phyloP scores from a whole-genome alignment of 1,140 invertebrate species.

The Aphelenchoides fujianensis region DNA sequence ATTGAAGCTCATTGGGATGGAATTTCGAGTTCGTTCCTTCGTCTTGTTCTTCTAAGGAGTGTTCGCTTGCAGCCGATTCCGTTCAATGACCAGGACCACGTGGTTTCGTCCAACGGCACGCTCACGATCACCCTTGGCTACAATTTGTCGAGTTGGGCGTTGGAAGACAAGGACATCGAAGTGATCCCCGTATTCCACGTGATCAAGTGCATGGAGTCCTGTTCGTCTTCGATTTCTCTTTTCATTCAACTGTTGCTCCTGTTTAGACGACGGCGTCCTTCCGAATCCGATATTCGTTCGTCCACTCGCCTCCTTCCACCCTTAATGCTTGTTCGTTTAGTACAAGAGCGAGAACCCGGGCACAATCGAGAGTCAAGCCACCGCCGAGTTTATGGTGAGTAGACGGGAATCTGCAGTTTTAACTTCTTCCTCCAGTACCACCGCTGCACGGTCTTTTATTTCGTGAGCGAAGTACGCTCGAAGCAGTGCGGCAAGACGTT shows the following conservation, averaged over 20 bases:
- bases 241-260: too few species aligned
- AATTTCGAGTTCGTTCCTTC: neutral
- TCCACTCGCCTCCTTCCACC: neutral
- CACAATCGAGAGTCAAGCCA: conserved; percentile 39
- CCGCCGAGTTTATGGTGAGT: conserved; percentile 56
- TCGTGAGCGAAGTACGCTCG: conserved; percentile 36
- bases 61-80: conserved; percentile 20
- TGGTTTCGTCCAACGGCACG: conserved; percentile 29
- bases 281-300: conserved; percentile 55
- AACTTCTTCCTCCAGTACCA: too few species aligned
- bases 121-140: conserved; percentile 25
- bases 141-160: conserved; percentile 21
- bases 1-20: neutral
- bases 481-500: conserved; percentile 23
- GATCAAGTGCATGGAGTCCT: conserved; percentile 43
- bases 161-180: conserved; percentile 37
- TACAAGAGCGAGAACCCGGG: conserved; percentile 29
- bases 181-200: conserved; percentile 53
- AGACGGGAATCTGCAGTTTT: too few species aligned
- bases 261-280: conserved; percentile 35
- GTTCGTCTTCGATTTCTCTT: too few species aligned
- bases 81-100: conserved; percentile 20
- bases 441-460: conserved; percentile 45
- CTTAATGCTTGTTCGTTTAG: conserved; percentile 23
- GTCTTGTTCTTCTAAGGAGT: neutral